Conservation (phyloP, 2,797 vertebrate species). For the Clarias laeviceps region DNA sequence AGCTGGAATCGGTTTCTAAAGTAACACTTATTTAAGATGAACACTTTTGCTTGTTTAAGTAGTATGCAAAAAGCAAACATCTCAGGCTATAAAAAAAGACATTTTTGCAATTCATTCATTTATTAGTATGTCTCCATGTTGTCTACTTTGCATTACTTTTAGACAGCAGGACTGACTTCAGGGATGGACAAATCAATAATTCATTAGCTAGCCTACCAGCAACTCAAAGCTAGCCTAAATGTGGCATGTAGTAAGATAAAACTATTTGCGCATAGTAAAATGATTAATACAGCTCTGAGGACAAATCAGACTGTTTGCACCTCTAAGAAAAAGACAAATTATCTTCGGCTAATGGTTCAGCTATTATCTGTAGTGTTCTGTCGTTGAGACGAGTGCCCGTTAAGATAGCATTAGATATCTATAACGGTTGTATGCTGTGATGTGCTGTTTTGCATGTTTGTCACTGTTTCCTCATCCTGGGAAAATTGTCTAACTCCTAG, state of each 20-base stretch:
- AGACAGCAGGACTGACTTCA: not conserved
- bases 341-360: not conserved
- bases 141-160: not conserved
- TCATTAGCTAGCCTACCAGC: not conserved
- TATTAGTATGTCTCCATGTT: not conserved
- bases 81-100: slow-evolving; percentile 19
- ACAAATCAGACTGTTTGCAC: not conserved
- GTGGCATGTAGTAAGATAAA: too few relatives aligned
- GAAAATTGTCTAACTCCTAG: too few relatives aligned
- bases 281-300: not conserved
- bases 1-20: slow-evolving; percentile 20
- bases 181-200: slow-evolving; percentile 20
- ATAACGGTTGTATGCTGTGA: not conserved
- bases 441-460: not conserved
- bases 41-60: slow-evolving; percentile 36
- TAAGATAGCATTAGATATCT: not conserved
- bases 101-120: not conserved
- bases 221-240: not conserved
- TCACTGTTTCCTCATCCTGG: not conserved
- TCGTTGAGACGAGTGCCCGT: not conserved
- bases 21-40: slow-evolving; percentile 26
- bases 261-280: not conserved
- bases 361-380: not conserved
- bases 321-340: not conserved
- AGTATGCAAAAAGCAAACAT: slow-evolving; percentile 34